A percentile compares a stretch with the other conserved stretches of the same genome.
Conservation (phyloP, 2,797 vertebrate species). For the Cheirogaleus major region DNA sequence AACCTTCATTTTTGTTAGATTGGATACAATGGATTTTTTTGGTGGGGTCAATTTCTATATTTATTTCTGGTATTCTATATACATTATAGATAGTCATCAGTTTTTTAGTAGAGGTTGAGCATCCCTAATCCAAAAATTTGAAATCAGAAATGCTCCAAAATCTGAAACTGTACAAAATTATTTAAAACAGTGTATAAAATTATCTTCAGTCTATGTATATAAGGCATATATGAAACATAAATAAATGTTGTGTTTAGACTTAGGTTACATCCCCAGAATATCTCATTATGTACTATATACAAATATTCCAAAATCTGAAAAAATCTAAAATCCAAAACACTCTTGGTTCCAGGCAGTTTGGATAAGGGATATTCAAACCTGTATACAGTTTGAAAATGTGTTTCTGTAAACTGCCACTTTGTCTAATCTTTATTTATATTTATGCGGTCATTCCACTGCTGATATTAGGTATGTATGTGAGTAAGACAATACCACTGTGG, state of each 20-base stretch:
- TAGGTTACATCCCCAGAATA: not conserved
- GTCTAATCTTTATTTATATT: not conserved
- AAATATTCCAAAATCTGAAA: not conserved
- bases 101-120: not conserved
- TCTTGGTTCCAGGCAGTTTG: not conserved
- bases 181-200: not conserved
- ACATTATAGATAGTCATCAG: not conserved
- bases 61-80: not conserved
- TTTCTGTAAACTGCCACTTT: not conserved
- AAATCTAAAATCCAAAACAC: not conserved
- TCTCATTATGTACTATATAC: not conserved
- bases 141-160: not conserved
- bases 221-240: not conserved
- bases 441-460: not conserved
- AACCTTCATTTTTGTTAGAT: not conserved
- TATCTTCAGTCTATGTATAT: not conserved
- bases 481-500: not conserved
- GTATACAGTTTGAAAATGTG: not conserved
- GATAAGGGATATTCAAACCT: not conserved
- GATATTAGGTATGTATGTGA: not conserved
- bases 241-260: not conserved
- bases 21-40: not conserved
- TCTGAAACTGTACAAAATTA: not conserved
- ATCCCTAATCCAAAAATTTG: not conserved
- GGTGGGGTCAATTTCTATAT: not conserved